Evolutionary conservation across 2,113 vertebrate species (phyloP), one percentile per base, ranked within the genome.

Genomic region (Nesogale talazaci): DNA sequence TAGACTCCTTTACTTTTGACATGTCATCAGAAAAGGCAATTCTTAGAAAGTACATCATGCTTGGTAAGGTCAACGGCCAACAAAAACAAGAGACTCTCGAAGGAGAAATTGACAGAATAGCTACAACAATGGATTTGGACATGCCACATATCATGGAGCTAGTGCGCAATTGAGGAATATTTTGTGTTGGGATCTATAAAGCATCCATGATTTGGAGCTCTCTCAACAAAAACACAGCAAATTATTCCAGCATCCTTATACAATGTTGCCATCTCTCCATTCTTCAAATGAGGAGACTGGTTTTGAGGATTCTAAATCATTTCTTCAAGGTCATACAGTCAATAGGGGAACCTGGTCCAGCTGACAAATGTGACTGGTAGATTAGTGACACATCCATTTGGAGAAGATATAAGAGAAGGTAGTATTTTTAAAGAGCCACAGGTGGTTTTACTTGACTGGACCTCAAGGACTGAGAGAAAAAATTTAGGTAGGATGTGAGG

Each of bases 391-490:
- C 36, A 16, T 14, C 36, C 29, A 0, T 27, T 52, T 40, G 19
- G 17, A 23, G 14, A 14, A 76, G 1, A 7, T 8, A 14, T 42
- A 46, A 56, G 14, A 70, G 9, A 72, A 63, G 36, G 83, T 20
- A n/a, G 23, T 59, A 57, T 67, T 81, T 94, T 82, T 90, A 40
- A 92, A 90, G 25, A 75, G 17, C 7, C 1, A 31, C 17, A n/a
- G 17, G 2, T 63, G 57, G 2, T 36, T 46, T 61, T 22, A 59
- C n/a, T 36, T 36, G 86, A 27, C 12, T 69, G 38, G 56, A 72
- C 31, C 19, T 79, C 46, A 56, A 38, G 6, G 36, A 34, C 10
- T 20, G 0, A 23, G 56, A 67, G 36, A 7, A 11, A 75, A 87
- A 75, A 52, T 52, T 52, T 2, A 63, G 27, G 34, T 1, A 27